phyloP scores from a whole-genome alignment of 2,113 vertebrate genomes.

The Ameiurus melas region DNA sequence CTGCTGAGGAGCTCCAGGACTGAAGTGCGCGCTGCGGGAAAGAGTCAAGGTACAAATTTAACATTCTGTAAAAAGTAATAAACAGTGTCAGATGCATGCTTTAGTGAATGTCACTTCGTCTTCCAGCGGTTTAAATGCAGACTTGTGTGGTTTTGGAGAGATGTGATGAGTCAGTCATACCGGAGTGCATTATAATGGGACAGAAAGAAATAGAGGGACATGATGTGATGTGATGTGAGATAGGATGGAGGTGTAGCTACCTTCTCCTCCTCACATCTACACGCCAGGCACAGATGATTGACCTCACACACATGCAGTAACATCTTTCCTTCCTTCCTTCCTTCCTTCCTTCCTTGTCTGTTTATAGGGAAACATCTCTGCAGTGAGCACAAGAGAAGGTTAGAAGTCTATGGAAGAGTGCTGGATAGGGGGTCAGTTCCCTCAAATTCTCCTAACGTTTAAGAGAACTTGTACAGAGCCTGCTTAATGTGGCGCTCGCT shows the following conservation, averaged over 20 bases:
- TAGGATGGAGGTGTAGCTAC: neutral
- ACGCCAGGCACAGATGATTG: neutral
- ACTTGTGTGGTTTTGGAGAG: neutral
- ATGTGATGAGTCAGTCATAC: neutral
- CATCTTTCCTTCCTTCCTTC: too few species aligned
- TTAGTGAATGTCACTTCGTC: neutral
- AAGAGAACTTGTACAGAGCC: neutral
- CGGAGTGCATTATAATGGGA: neutral
- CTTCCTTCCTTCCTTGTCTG: too few species aligned
- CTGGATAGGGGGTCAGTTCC: neutral
- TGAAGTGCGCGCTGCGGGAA: neutral
- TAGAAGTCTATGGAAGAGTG: neutral
- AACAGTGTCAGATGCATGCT: neutral
- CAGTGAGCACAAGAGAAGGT: too few species aligned
- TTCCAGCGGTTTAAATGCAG: neutral
- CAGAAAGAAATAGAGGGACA: neutral
- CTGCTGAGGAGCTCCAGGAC: slow-evolving; percentile 54
- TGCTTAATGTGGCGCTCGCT: neutral
- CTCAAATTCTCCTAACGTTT: neutral
- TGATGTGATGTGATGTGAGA: neutral
- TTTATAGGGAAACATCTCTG: neutral
- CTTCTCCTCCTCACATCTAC: neutral
- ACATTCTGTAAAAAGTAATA: neutral
- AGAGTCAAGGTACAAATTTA: slow-evolving; percentile 62
- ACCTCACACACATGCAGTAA: neutral